These are phyloP conservation scores for Neoaliturus tenellus DNA, from an alignment of 2,888 invertebrate genomes.

Conservation along the genomic window DNA sequence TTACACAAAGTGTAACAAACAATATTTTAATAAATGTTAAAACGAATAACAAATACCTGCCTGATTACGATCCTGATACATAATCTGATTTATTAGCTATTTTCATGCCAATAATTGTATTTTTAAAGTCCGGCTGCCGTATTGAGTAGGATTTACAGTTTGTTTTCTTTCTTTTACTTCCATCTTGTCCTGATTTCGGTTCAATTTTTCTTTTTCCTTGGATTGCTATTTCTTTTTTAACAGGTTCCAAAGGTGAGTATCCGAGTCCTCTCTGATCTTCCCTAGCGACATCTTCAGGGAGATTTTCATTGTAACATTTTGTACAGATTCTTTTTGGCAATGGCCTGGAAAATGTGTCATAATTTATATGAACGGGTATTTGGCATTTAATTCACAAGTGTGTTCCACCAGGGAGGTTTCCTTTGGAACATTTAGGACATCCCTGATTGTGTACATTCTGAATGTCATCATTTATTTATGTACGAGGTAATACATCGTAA, in stretches of 20 bases:
- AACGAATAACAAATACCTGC: too few relatives aligned
- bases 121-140: slow-evolving; percentile 35
- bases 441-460: too few relatives aligned
- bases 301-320: background rate
- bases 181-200: too few relatives aligned
- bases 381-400: slow-evolving; percentile 1
- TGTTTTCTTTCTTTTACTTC: background rate
- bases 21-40: too few relatives aligned
- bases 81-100: too few relatives aligned
- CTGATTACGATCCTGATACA: too few relatives aligned
- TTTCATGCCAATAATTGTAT: too few relatives aligned
- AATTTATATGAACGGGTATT: slow-evolving; percentile 15
- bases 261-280: slow-evolving; percentile 45
- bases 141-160: slow-evolving; percentile 1
- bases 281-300: background rate
- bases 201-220: background rate
- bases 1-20: too few relatives aligned
- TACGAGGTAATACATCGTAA: background rate
- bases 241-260: slow-evolving; percentile 10
- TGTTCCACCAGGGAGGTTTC: slow-evolving; percentile 46
- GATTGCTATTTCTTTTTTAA: background rate
- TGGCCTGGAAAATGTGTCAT: slow-evolving; percentile 3
- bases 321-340: background rate
- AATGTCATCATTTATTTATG: too few relatives aligned
- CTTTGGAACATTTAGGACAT: slow-evolving; percentile 37